Base-by-base conservation (phyloP, 2,113 vertebrate genomes). In the Gulo gulo region DNA sequence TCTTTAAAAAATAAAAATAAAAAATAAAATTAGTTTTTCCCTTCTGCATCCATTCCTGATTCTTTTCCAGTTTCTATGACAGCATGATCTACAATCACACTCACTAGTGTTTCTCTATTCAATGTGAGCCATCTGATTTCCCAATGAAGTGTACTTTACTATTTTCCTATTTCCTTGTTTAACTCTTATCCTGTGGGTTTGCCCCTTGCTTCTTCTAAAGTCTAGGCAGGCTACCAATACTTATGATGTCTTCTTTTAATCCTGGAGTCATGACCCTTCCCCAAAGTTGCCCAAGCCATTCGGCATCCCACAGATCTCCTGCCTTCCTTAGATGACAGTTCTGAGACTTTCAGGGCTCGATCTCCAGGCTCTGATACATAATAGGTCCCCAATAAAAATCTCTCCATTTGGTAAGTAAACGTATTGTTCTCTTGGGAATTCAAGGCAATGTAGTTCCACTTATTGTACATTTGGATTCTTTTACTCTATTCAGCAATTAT, bases 161-260 rank as follows among this genome's bases (percentile, higher is more conserved):
- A 39, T 86, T 86, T 93, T 94, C 86, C 86, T 31, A 59, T 83
- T 50, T 71, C 63, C 36, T 91, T 93, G 63, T 74, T 79, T 78
- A 84, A 74, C 34, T 88, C 29, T 52, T 89, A 78, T 73, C 90
- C 47, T 26, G 11, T 57, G 65, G 52, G 69, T 10, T 74, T 90
- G 69, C 91, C 42, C 69, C 78, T 71, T 81, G 50, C 47, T 82
- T 61, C 61, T 87, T 97, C 76, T 84, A 87, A 87, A 67, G 84
- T 95, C 55, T 20, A 89, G 61, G 69, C 42, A 76, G 57, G n/a
- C 63, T 76, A 79, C 47, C 52, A 50, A 67, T 52, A 90, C 7
- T 69, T 16, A 23, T 1, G 47, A 78, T 18, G 14, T 78, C 42
- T 93, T 55, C 86, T 34, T 84, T 94, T 79, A 87, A 73, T 74